Evolutionary conservation across 2,797 vertebrate genomes (phyloP).

Genomic region (Myotis planiceps): DNA sequence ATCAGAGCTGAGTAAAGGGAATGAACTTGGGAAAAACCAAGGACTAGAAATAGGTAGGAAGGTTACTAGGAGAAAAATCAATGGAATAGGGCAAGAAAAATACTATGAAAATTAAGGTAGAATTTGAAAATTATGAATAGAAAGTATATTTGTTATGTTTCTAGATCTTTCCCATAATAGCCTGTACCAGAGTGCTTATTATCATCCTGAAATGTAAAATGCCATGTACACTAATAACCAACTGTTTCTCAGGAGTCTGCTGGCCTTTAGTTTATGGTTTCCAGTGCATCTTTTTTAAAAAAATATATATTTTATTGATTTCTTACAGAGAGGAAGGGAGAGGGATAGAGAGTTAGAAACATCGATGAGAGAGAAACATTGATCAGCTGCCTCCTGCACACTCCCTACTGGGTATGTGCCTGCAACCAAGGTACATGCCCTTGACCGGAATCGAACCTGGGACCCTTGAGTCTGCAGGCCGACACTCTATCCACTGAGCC

Average conservation of each 20-base stretch:
- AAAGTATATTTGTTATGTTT: slow-evolving; percentile 5
- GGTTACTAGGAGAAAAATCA: neutral
- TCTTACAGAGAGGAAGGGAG: too few species aligned
- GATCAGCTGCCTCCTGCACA: too few species aligned
- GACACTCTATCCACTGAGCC: too few species aligned
- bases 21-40: neutral
- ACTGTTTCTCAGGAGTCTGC: neutral
- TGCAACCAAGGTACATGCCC: too few species aligned
- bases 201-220: neutral
- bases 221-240: neutral
- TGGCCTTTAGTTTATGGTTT: neutral
- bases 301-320: too few species aligned
- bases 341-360: too few species aligned
- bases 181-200: neutral
- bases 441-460: too few species aligned
- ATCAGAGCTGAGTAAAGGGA: neutral
- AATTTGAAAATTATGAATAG: neutral
- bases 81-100: neutral
- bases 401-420: too few species aligned
- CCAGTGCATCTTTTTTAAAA: neutral
- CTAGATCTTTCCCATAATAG: neutral
- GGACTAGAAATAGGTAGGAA: neutral
- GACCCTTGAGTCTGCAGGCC: too few species aligned
- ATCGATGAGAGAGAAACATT: too few species aligned
- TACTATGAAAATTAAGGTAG: neutral